Evolutionary conservation across 2,797 vertebrate genomes (phyloP).

Genomic region (Liasis olivaceus): DNA sequence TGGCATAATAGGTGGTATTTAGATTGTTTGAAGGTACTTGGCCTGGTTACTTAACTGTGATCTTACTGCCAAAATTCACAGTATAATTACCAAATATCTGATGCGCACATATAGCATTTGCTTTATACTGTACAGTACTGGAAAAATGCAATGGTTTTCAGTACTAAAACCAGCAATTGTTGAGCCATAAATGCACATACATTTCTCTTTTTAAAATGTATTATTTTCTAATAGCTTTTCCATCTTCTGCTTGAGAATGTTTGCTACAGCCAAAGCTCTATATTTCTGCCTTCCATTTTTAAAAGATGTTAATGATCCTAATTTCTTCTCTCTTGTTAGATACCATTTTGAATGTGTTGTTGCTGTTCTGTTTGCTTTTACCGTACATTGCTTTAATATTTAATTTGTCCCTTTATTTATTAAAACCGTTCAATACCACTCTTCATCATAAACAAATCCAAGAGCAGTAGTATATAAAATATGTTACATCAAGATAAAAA

Average conservation of each 20-base stretch:
- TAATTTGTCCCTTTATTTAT: not conserved
- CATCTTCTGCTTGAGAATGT: not conserved
- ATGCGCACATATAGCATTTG: not conserved
- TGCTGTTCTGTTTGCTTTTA: not conserved
- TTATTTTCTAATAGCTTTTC: not conserved
- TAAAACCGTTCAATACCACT: not conserved
- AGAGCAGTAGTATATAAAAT: not conserved
- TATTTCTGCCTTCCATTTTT: not conserved
- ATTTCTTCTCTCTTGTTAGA: not conserved
- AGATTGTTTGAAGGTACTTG: not conserved
- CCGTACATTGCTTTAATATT: not conserved
- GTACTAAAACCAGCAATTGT: not conserved
- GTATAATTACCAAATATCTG: not conserved
- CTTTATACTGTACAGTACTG: not conserved
- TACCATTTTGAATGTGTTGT: not conserved
- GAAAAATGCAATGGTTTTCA: not conserved
- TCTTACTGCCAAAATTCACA: not conserved
- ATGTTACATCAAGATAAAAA: not conserved
- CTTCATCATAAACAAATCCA: not conserved
- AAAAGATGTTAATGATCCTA: not conserved
- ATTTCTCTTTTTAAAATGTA: not conserved
- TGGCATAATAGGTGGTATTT: not conserved
- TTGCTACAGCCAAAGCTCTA: not conserved
- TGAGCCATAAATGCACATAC: not conserved
- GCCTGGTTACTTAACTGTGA: constrained; percentile 6